Evolutionary conservation across 2,888 invertebrate species (phyloP).

Genomic region (Argyresthia albistria): DNA sequence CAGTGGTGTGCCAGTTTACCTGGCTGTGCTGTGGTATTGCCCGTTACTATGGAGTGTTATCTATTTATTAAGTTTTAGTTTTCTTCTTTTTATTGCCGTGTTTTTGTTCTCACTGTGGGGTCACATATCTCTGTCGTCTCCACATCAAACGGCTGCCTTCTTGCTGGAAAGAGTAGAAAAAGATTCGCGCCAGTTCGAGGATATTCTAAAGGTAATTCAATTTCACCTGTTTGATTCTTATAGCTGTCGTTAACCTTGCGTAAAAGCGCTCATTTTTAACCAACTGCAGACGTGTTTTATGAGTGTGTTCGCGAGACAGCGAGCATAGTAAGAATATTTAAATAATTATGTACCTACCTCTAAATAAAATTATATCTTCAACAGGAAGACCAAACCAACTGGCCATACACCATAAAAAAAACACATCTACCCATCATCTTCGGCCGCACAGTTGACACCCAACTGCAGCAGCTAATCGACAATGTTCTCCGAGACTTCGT

Average conservation of each 20-base stretch:
- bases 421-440: conserved; percentile 83
- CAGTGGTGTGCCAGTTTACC: conserved; percentile 29
- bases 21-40: conserved; percentile 42
- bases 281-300: too few species aligned
- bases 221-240: not conserved
- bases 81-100: conserved; percentile 32
- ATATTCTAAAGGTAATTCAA: conserved; percentile 69
- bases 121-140: conserved; percentile 76
- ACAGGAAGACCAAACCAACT: conserved; percentile 55
- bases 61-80: conserved; percentile 36
- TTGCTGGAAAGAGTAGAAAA: conserved; percentile 73
- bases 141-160: conserved; percentile 74
- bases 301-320: too few species aligned
- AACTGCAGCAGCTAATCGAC: conserved; percentile 87
- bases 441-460: conserved; percentile 87
- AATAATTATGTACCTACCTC: not conserved
- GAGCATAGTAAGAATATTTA: not conserved
- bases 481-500: conserved; percentile 86
- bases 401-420: conserved; percentile 46
- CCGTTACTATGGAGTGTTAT: conserved; percentile 39
- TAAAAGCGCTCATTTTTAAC: too few species aligned
- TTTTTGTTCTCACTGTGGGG: conserved; percentile 69
- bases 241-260: too few species aligned
- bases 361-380: conserved; percentile 6
- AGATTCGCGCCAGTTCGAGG: conserved; percentile 73